Evolutionary conservation across 2,797 vertebrate species (phyloP).

Genomic region (Malurus splendens): DNA sequence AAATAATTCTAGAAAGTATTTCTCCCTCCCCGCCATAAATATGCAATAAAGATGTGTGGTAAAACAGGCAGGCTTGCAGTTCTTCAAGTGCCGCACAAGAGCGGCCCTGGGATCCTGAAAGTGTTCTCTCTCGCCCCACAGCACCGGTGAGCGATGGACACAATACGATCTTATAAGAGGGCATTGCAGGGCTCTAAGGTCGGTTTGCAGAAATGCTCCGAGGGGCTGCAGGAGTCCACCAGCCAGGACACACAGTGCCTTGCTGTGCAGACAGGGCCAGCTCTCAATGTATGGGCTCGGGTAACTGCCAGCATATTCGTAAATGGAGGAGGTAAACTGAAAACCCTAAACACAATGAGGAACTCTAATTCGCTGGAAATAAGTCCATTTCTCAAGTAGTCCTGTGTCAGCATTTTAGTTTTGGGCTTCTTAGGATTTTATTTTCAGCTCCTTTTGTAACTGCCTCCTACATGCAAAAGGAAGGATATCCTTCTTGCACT

Average conservation of each 20-base stretch:
- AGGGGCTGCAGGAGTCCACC: not conserved
- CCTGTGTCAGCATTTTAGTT: not conserved
- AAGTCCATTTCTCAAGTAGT: not conserved
- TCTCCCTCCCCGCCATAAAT: not conserved
- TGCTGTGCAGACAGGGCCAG: accelerated
- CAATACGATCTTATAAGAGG: accelerated
- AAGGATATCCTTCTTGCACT: not conserved
- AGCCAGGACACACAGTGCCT: not conserved
- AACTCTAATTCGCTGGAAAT: not conserved
- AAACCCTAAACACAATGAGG: not conserved
- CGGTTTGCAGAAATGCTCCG: accelerated
- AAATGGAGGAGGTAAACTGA: accelerated
- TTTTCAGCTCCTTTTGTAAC: not conserved
- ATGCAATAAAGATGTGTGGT: accelerated
- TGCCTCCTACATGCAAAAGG: not conserved
- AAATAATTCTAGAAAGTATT: not conserved
- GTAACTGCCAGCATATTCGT: not conserved
- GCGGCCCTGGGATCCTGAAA: too few species aligned
- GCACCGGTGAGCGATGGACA: accelerated
- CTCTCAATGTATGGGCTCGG: accelerated
- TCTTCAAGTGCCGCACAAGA: accelerated
- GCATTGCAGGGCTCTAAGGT: accelerated
- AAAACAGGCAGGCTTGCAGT: not conserved
- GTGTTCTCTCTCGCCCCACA: not conserved
- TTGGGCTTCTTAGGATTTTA: not conserved